These are phyloP conservation scores for Chelonoidis abingdonii DNA, from an alignment of 2,113 vertebrate species.

Conservation along the genomic window DNA sequence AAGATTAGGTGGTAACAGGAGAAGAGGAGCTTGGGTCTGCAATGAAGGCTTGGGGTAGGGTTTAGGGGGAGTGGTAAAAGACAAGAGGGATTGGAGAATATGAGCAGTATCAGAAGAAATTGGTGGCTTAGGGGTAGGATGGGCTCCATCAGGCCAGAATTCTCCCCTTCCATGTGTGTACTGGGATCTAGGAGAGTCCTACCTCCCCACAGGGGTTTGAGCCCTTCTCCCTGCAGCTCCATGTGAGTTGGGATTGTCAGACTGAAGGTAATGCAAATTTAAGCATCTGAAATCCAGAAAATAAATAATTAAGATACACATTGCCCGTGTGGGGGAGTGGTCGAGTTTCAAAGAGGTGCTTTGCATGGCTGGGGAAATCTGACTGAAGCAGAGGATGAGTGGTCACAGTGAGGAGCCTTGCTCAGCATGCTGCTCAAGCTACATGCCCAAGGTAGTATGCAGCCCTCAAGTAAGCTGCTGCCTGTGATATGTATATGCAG, in stretches of 20 bases:
- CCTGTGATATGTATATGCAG: not conserved
- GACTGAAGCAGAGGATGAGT: not conserved
- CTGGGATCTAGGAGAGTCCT: not conserved
- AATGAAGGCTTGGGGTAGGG: not conserved
- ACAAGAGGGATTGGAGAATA: not conserved
- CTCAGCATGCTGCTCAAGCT: not conserved
- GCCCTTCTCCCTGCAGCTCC: too few relatives aligned
- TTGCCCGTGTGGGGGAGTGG: not conserved
- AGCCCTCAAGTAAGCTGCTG: not conserved
- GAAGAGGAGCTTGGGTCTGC: not conserved
- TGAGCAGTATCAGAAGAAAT: not conserved
- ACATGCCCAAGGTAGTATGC: not conserved
- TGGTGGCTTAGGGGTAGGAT: not conserved
- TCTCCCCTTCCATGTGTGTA: not conserved
- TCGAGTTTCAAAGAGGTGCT: not conserved
- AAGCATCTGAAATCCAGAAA: not conserved
- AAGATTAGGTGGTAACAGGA: not conserved
- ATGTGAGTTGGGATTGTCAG: not conserved
- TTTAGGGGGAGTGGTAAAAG: not conserved
- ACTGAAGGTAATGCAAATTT: not conserved
- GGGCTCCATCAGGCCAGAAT: not conserved
- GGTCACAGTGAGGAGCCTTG: not conserved
- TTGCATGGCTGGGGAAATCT: not conserved
- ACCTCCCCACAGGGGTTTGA: not conserved
- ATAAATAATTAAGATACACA: not conserved